Percentiles rank a stretch among this genome's conserved stretches.
Evolutionary conservation across 2,797 vertebrate genomes (phyloP).

Genomic region (Fundulus diaphanus): DNA sequence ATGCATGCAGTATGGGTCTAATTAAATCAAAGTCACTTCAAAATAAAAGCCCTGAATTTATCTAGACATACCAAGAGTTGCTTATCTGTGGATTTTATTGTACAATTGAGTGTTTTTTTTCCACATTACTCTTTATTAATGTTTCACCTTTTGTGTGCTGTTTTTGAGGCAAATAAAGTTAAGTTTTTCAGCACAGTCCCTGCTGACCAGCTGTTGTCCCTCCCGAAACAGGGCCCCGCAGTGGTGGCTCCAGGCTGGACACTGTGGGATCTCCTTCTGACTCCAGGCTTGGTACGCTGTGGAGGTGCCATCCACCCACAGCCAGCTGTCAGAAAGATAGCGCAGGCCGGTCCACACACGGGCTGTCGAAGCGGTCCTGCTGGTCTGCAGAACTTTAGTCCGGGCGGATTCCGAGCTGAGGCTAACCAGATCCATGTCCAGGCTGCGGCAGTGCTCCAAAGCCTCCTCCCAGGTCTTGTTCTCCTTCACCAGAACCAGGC

Average conservation of each 20-base stretch:
- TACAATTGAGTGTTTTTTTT: neutral
- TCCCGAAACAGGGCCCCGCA: constrained; percentile 32
- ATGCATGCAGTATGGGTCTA: neutral
- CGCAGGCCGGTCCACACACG: constrained; percentile 52
- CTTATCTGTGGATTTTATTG: neutral
- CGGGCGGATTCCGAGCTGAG: constrained; percentile 5
- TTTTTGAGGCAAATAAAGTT: constrained; percentile 42
- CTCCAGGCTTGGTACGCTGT: constrained; percentile 11
- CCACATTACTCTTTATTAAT: neutral
- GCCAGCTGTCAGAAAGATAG: constrained; percentile 45
- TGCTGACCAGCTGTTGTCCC: neutral
- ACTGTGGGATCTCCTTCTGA: neutral
- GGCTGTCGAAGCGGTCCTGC: constrained; percentile 6
- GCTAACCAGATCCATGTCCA: constrained; percentile 26
- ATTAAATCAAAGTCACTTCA: neutral
- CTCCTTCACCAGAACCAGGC: constrained; percentile 40
- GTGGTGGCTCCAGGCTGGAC: constrained; percentile 17
- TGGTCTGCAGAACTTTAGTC: constrained; percentile 6
- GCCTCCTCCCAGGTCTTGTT: constrained; percentile 57
- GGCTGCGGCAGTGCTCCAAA: constrained; percentile 18
- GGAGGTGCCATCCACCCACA: constrained; percentile 27
- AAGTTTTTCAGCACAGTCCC: constrained; percentile 44
- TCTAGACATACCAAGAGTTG: constrained; percentile 1
- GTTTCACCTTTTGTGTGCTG: no score
- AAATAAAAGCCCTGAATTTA: neutral